Base-by-base conservation (phyloP, 1,140 invertebrate genomes). In the Conus betulinus region DNA sequence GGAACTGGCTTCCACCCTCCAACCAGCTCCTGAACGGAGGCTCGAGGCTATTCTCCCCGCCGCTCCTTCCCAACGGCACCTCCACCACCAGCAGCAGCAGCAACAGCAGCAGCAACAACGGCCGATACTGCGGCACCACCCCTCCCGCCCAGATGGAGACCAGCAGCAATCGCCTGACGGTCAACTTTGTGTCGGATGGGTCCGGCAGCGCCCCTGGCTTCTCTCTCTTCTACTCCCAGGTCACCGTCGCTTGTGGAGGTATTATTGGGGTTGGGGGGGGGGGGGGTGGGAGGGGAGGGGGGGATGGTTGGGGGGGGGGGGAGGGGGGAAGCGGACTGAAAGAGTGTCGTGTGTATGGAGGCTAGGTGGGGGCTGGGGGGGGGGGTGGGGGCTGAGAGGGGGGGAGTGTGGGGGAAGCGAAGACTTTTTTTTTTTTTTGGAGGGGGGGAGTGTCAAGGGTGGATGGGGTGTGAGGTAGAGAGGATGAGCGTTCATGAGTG, bases 111-210 rank as follows among this genome's bases (percentile, higher is more conserved):
- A n/a, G n/a, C n/a, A 60, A 60, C 57, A 15, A 15, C 99, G 92
- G 98, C 97, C n/a, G 97, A 97, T 98, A 98, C 95, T 99, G 99
- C 95, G 99, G 99, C 4, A 98, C 98, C 94, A 98, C 98, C 94
- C 96, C 97, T 67, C 98, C n/a, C 10, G 97, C 97, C 6, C 97
- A 98, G 94, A 97, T 97, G 17, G 96, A 97, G 89, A 98, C 98
- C 0, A 97, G 97, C 15, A 97, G 97, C 25, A 99, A 99, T 95
- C 97, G 97, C 93, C 96, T 99, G 87, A 96, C 97, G 83, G 97
- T 99, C 52, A 98, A 98, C 95, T 99, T 99, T 95, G 97, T 99
- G 17, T 99, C 98, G 20, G 99, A 99, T 95, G 97, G 97, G 84
- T 98, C 98, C 0, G 98, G 99, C 0, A 98, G 98, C 95, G 99